Conservation (phyloP, 2,888 invertebrate species). For the Caenorhabditis sulstoni region DNA sequence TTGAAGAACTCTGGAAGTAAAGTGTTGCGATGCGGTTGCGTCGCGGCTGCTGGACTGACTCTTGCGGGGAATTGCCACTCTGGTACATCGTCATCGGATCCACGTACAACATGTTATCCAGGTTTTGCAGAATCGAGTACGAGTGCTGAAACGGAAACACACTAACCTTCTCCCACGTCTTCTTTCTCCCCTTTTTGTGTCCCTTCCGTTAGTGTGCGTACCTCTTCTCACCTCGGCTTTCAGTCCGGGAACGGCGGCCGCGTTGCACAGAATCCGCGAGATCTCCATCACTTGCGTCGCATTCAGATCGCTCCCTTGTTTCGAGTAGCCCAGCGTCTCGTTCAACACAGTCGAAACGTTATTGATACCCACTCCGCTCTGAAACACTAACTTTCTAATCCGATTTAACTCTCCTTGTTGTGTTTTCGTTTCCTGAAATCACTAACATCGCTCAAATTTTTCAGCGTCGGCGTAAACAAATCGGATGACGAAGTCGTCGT, state of each 20-base stretch:
- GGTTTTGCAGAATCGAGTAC: conserved; percentile 30
- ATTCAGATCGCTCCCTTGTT: conserved; percentile 28
- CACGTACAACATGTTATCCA: conserved; percentile 53
- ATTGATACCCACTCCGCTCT: conserved; percentile 57
- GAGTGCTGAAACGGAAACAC: conserved; percentile 33
- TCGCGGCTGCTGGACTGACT: conserved; percentile 9
- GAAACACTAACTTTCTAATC: conserved; percentile 11
- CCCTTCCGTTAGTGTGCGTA: conserved; percentile 7
- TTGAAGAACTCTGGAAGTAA: conserved; percentile 40
- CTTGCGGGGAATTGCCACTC: conserved; percentile 38
- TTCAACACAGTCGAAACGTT: conserved; percentile 52
- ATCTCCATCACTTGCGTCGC: conserved; percentile 54
- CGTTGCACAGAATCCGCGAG: conserved; percentile 42
- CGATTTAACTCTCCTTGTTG: neutral
- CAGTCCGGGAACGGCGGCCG: conserved; percentile 54
- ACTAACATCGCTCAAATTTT: conserved; percentile 64
- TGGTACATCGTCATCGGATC: conserved; percentile 36
- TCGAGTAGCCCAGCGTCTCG: conserved; percentile 47
- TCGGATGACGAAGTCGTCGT: conserved; percentile 19
- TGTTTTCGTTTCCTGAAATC: neutral
- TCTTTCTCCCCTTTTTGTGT: neutral
- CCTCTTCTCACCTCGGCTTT: conserved; percentile 49
- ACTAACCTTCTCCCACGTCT: neutral
- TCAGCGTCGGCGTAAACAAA: conserved; percentile 52
- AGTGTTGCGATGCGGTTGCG: too few relatives aligned